These are phyloP conservation scores for Ischnura elegans DNA, from an alignment of 2,888 invertebrate species.

Conservation along the genomic window DNA sequence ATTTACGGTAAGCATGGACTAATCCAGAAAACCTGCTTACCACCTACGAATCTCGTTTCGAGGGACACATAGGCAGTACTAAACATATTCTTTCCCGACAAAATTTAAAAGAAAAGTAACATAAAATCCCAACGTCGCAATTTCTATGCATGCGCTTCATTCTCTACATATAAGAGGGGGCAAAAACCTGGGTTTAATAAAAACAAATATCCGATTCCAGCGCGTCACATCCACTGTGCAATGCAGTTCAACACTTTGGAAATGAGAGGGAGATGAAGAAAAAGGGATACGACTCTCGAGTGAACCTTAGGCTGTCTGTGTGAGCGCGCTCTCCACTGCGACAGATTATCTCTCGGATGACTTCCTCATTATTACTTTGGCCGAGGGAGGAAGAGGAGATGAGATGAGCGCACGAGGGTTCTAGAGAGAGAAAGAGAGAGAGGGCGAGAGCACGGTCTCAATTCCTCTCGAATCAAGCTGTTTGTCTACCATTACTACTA, in stretches of 20 bases:
- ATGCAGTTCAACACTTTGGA: neutral
- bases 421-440: neutral
- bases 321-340: neutral
- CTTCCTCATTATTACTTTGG: constrained; percentile 3
- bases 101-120: neutral
- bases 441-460: neutral
- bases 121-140: neutral
- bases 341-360: constrained; percentile 15
- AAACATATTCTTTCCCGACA: neutral
- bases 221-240: neutral
- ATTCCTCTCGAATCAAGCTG: constrained; percentile 18
- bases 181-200: neutral
- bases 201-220: neutral
- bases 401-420: too few relatives aligned
- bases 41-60: too few relatives aligned
- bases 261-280: neutral
- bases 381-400: neutral
- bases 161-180: neutral
- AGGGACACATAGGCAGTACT: too few relatives aligned
- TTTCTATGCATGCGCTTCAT: neutral
- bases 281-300: neutral
- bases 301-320: neutral
- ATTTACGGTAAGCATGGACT: too few relatives aligned
- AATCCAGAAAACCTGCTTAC: too few relatives aligned
- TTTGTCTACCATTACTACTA: constrained; percentile 6